These are phyloP conservation scores for Ferrisia virgata DNA, from an alignment of 2,888 invertebrate species.

Conservation along the genomic window DNA sequence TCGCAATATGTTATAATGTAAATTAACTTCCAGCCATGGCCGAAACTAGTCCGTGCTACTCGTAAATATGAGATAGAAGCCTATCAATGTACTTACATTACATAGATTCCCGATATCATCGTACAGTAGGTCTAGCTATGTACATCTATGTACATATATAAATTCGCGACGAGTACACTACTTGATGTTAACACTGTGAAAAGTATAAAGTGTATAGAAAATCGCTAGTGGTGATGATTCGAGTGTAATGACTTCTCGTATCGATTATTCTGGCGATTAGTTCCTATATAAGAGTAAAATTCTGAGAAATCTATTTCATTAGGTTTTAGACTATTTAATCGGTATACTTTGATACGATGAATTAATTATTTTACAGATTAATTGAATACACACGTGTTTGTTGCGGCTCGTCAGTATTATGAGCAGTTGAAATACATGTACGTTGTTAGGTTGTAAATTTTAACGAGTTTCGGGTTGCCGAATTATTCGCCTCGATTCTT, in stretches of 20 bases:
- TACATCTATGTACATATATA: no score
- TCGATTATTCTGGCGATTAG: neutral
- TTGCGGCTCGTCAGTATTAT: no score
- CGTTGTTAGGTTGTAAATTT: no score
- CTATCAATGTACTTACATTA: neutral
- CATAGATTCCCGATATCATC: no score
- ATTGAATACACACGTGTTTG: no score
- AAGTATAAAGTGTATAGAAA: neutral
- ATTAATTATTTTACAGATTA: neutral
- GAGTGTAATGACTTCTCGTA: neutral
- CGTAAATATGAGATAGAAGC: no score
- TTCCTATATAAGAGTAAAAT: neutral
- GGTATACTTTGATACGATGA: neutral
- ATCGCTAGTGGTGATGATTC: neutral
- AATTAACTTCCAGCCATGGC: neutral
- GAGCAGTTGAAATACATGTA: no score
- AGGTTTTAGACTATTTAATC: neutral
- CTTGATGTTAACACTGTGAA: neutral
- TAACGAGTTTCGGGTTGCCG: no score
- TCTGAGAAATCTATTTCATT: neutral
- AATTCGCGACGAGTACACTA: neutral
- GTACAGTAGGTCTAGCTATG: no score
- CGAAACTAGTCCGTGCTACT: neutral
- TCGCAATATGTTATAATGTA: neutral
- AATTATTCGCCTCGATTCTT: no score